Evolutionary conservation across 2,113 vertebrate genomes (phyloP), one percentile per base, ranked within the genome.

Genomic region (Formicarius rufipectus): DNA sequence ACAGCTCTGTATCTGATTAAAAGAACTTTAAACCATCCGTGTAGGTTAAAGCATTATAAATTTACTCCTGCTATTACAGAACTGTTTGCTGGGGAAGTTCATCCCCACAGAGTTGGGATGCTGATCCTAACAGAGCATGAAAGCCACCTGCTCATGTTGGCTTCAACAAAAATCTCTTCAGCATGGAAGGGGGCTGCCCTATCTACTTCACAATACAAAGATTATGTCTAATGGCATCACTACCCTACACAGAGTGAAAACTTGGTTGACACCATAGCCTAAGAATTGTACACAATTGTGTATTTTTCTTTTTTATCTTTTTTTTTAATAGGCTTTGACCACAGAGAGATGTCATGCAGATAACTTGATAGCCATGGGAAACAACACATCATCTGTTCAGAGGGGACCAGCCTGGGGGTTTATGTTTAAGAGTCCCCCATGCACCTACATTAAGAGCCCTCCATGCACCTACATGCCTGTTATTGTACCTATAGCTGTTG

Each of bases 111-210:
- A 52, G 3, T 0, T 76, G 22, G 22, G 44, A 58, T 37, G 5
- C 11, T 75, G 33, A 63, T 49, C 60, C 33, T 53, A 31, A 33
- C 56, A 85, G 49, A 62, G 35, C 16, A 35, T 11, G 24, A 77
- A 6, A 2, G 1, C 6, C 33, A 44, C 1, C 2, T 4, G 0
- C 30, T 75, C 4, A 0, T 18, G 4, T 2, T 80, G 58, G 55
- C 49, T 62, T 83, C 39, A 42, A 52, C 63, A 79, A 68, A 93
- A 87, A 10, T 17, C 80, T 33, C 56, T 85, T 53, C 55, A 76
- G 11, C 62, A 69, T 27, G 60, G 42, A 44, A 77, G 33, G 50
- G 19, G 9, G 14, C 20, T 69, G 31, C 18, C 8, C 40, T 37
- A 10, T 33, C 62, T 74, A 69, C 24, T 33, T 47, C 45, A 50